Evolutionary conservation across 2,113 vertebrate genomes (phyloP), one percentile per base, ranked within the genome.

Genomic region (Myocastor coypus): DNA sequence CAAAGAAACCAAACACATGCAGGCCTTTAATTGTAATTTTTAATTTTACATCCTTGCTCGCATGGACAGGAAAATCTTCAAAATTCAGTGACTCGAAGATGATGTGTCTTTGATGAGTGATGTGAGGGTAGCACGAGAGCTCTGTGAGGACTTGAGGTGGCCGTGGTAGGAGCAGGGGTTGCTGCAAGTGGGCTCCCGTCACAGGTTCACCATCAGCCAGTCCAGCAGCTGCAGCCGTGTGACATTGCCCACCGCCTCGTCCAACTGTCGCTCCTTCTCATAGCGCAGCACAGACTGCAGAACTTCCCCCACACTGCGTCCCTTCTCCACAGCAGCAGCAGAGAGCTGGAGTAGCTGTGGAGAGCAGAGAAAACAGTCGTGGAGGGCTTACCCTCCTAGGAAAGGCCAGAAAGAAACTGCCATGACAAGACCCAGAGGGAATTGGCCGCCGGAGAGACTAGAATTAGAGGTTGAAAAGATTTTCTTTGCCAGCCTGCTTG

Each of bases 281-380:
- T 98, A 97, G 86, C 94, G 93, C 87, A 98, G 94, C 55, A 98
- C 93, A 0, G 94, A 95, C 92, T 97, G 97, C 75, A 97, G 97
- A 32, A 98, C 95, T 68, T 98, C 96, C 11, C 97, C 96, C 1
- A 94, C 96, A 2, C 97, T 97, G 63, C 97, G 87, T 22, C 92
- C 96, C 55, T 97, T 98, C 2, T 98, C 96, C 93, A 97, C 91
- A 0, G 98, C 97, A 0, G 85, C 85, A 7, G 96, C 90, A 0
- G 97, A 97, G 32, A 97, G 96, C 82, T 98, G 97, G 7, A 98
- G 97, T 22, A 98, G 96, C 97, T 98, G 95, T 26, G 17, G 90
- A 75, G 81, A 96, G 92, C 26, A 94, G 91, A 97, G 87, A 20
- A 16, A 82, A 55, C 46, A 24, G 71, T 7, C n/a, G 11, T 81